Conservation (phyloP, 2,888 invertebrate genomes). For the Eremobia ochroleuca region DNA sequence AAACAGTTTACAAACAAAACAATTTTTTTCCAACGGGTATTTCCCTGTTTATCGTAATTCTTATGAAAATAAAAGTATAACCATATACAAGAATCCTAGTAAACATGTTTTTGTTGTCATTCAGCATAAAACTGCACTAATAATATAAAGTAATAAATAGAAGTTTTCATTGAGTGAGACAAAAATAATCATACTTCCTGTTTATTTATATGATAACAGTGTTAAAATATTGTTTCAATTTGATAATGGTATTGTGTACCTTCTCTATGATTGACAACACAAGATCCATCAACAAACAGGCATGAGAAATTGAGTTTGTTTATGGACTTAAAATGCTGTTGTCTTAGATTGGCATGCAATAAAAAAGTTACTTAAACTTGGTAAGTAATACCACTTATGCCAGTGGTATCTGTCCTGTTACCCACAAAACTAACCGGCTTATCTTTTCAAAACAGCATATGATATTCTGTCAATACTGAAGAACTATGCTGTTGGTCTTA, state of each 20-base stretch:
- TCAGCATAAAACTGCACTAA: constrained; percentile 9
- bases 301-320: constrained; percentile 5
- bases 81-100: neutral
- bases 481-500: neutral
- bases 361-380: neutral
- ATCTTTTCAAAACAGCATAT: neutral
- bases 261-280: neutral
- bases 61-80: constrained; percentile 3
- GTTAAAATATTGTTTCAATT: constrained; percentile 32
- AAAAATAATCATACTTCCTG: constrained; percentile 52
- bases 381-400: neutral
- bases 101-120: constrained; percentile 6
- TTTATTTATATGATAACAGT: constrained; percentile 42
- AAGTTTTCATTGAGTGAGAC: constrained; percentile 14
- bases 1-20: constrained; percentile 6
- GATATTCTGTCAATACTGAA: neutral
- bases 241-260: constrained; percentile 26
- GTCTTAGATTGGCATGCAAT: neutral
- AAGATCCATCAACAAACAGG: neutral
- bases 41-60: constrained; percentile 16
- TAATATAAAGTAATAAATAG: constrained; percentile 13
- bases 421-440: neutral
- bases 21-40: neutral
- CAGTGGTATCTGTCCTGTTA: neutral
- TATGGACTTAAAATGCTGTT: neutral